These are phyloP conservation scores for Drosophila borborema DNA, from an alignment of 2,888 invertebrate species.

Conservation along the genomic window DNA sequence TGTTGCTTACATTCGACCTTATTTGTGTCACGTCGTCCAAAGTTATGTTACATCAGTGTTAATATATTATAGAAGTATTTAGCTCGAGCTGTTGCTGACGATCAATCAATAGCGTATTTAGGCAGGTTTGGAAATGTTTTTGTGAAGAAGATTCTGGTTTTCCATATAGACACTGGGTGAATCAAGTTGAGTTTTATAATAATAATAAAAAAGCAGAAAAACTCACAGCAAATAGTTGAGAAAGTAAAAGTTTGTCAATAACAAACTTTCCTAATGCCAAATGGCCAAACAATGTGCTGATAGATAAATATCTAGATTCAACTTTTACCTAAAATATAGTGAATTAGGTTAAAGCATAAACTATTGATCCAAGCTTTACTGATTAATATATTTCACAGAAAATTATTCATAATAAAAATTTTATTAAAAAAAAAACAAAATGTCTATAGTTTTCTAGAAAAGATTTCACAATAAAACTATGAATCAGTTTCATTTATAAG, in stretches of 20 bases:
- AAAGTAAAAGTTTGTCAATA: neutral
- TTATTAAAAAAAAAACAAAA: neutral
- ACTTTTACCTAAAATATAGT: neutral
- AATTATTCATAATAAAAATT: conserved; percentile 9
- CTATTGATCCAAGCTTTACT: neutral
- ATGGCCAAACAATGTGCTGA: neutral
- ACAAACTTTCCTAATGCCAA: neutral
- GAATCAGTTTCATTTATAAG: conserved; percentile 34
- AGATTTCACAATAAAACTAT: conserved; percentile 35
- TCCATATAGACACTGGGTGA: too few relatives aligned
- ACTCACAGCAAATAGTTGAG: neutral
- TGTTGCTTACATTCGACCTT: neutral
- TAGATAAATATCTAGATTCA: neutral
- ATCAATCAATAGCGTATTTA: conserved; percentile 8
- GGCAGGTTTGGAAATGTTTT: neutral
- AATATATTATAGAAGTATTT: neutral
- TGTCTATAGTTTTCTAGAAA: conserved; percentile 7
- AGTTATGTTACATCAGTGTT: neutral
- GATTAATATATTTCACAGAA: neutral
- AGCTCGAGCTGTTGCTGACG: neutral
- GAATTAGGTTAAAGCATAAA: neutral
- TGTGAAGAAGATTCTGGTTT: neutral
- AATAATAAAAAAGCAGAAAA: too few relatives aligned
- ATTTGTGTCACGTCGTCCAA: conserved; percentile 10
- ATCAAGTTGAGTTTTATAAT: too few relatives aligned